phyloP scores from a whole-genome alignment of 2,113 vertebrate genomes.

The Camelus bactrianus region DNA sequence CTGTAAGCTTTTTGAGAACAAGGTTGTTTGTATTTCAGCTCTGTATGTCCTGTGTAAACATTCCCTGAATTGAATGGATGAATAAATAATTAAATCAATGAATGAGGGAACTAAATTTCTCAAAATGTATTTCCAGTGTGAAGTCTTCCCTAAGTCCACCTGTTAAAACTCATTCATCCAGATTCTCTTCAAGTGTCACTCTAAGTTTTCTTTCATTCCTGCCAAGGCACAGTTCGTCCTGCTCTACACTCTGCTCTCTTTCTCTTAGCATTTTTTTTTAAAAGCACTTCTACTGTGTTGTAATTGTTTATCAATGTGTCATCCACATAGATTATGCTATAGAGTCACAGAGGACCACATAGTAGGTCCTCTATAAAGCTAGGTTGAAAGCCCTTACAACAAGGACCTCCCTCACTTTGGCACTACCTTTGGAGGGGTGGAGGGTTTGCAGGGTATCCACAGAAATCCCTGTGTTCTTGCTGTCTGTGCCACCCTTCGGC shows the following conservation, averaged over 20 bases:
- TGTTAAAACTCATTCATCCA: background rate
- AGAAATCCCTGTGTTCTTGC: background rate
- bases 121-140: background rate
- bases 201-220: background rate
- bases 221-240: background rate
- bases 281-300: background rate
- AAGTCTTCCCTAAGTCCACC: background rate
- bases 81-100: background rate
- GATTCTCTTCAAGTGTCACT: background rate
- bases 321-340: background rate
- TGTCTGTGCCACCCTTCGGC: background rate
- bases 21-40: background rate
- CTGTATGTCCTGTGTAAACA: background rate
- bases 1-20: background rate
- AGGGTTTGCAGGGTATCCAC: accelerated
- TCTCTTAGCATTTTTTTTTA: background rate
- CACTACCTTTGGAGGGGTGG: background rate
- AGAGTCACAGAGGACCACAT: background rate
- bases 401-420: background rate
- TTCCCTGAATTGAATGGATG: background rate
- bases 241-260: background rate
- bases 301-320: background rate
- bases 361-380: background rate
- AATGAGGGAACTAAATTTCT: background rate
- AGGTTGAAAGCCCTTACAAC: background rate